A percentile compares a stretch with the other conserved stretches of the same genome.
phyloP scores from a whole-genome alignment of 2,113 vertebrate species.

The Dipodomys merriami region DNA sequence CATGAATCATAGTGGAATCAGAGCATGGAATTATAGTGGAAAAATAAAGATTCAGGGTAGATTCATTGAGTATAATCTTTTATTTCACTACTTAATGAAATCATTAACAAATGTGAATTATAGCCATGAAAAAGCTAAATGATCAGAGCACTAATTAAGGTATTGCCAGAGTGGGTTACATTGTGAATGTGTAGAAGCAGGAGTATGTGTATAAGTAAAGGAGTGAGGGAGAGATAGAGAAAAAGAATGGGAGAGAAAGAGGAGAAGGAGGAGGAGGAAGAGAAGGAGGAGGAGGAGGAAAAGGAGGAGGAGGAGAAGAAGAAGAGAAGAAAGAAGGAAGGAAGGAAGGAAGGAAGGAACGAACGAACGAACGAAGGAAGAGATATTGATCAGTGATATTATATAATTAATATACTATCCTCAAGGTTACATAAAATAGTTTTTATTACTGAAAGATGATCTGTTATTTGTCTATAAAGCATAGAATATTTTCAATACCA shows the following conservation, averaged over 20 bases:
- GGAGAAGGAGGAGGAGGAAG: background rate
- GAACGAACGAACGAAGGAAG: too few relatives aligned
- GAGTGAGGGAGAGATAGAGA: background rate
- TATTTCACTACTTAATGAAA: background rate
- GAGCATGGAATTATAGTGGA: background rate
- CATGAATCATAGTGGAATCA: too few relatives aligned
- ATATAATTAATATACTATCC: background rate
- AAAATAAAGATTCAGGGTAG: background rate
- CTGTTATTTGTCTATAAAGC: background rate
- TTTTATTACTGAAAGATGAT: background rate
- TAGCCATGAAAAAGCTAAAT: background rate
- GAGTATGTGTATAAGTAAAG: too few relatives aligned
- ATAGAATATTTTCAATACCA: background rate
- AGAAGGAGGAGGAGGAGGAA: background rate
- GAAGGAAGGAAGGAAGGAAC: too few relatives aligned
- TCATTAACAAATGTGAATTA: background rate
- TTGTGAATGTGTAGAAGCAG: too few relatives aligned
- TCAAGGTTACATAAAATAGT: background rate
- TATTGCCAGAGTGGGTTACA: too few relatives aligned
- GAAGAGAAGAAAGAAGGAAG: too few relatives aligned
- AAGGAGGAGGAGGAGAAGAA: background rate
- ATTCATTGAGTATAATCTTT: background rate
- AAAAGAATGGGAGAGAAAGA: background rate
- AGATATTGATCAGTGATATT: slow-evolving; percentile 1
- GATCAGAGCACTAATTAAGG: background rate